Percentiles rank a stretch among this genome's conserved stretches.
phyloP scores from a whole-genome alignment of 2,113 vertebrate genomes.

The Onychorhynchus coronatus region DNA sequence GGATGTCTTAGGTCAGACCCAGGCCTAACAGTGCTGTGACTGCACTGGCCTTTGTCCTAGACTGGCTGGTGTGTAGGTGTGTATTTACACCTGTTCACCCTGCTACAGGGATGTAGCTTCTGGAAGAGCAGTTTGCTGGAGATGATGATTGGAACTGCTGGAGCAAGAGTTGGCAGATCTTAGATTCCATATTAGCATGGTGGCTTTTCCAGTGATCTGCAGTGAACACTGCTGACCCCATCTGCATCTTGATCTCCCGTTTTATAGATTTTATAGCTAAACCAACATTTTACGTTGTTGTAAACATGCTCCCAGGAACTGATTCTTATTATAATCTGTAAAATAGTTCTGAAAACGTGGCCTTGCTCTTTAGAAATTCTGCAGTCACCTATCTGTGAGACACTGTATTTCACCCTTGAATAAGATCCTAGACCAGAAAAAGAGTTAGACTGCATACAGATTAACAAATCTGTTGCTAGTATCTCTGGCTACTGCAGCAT shows the following conservation, averaged over 20 bases:
- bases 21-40: neutral
- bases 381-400: slow-evolving; percentile 33
- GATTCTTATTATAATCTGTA: neutral
- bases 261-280: neutral
- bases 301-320: neutral
- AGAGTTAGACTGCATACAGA: slow-evolving; percentile 72
- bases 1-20: neutral
- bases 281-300: neutral
- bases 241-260: neutral
- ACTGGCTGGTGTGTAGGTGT: neutral
- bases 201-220: neutral
- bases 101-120: neutral
- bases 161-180: neutral
- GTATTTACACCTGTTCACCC: neutral
- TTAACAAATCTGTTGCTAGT: slow-evolving; percentile 71
- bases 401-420: slow-evolving; percentile 59
- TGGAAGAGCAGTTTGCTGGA: neutral
- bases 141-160: neutral
- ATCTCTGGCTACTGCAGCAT: slow-evolving; percentile 76
- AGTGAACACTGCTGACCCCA: neutral
- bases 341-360: neutral
- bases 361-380: neutral
- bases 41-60: neutral
- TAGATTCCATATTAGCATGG: neutral
- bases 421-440: slow-evolving; percentile 65